Evolutionary conservation across 2,888 invertebrate genomes (phyloP), one percentile per base, ranked within the genome.

Genomic region (Meiosimyza decipiens): DNA sequence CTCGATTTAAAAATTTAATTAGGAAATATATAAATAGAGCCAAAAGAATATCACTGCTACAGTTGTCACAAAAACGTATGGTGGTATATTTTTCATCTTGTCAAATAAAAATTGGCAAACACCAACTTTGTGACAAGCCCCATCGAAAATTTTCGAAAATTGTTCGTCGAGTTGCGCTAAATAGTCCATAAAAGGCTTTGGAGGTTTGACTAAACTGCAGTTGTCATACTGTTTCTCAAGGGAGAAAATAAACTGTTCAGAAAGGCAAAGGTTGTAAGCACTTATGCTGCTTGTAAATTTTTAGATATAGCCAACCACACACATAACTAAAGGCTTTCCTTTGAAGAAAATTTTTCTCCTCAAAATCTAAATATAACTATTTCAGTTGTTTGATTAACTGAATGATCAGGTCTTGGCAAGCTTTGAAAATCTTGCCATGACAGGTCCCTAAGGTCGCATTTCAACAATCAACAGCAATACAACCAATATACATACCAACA

Each of bases 391-490:
- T n/a, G n/a, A n/a, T n/a, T n/a, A n/a, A n/a, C n/a, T n/a, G n/a
- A n/a, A n/a, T n/a, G n/a, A n/a, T n/a, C n/a, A n/a, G n/a, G n/a
- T n/a, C n/a, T n/a, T n/a, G n/a, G n/a, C n/a, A n/a, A n/a, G n/a
- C n/a, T n/a, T n/a, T n/a, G n/a, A n/a, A n/a, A n/a, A n/a, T n/a
- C n/a, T n/a, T n/a, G n/a, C n/a, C n/a, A n/a, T n/a, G n/a, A n/a
- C n/a, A n/a, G n/a, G n/a, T n/a, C n/a, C n/a, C n/a, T n/a, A n/a
- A n/a, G n/a, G n/a, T n/a, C 99, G 99, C 82, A 99, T 99, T 99
- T 89, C 63, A 67, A 63, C 69, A 72, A 63, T 55, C 50, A 60
- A 40, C 66, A 72, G 51, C 70, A 65, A 40, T 40, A 81, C 70
- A n/a, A n/a, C n/a, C n/a, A n/a, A n/a, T n/a, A n/a, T n/a, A n/a